Evolutionary conservation across 2,797 vertebrate species (phyloP).

Genomic region (Morus bassanus): DNA sequence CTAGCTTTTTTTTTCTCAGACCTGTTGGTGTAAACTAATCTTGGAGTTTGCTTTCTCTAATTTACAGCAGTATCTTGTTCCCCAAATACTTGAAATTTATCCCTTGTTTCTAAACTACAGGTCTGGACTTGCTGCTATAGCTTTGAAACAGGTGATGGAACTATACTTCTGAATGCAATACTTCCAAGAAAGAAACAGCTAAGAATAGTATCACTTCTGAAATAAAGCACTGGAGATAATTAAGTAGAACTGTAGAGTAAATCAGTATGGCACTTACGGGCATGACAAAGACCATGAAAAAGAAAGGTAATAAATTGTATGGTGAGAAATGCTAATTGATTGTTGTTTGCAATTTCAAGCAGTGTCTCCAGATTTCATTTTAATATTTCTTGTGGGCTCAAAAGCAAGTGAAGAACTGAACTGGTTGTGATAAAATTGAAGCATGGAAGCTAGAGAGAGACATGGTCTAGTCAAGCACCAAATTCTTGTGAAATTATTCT

Average conservation of each 20-base stretch:
- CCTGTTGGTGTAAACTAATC: neutral
- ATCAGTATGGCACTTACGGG: slow-evolving; percentile 31
- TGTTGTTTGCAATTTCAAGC: neutral
- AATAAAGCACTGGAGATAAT: slow-evolving; percentile 5
- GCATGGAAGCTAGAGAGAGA: neutral
- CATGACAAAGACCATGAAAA: neutral
- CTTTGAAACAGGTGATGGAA: neutral
- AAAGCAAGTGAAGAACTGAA: neutral
- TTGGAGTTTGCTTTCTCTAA: neutral
- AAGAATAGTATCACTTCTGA: neutral
- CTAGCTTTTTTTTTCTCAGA: neutral
- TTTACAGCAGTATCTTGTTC: neutral
- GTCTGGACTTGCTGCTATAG: neutral
- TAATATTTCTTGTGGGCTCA: neutral
- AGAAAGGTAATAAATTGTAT: slow-evolving; percentile 19
- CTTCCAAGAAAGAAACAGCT: neutral
- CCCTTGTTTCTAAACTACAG: neutral
- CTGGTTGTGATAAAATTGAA: neutral
- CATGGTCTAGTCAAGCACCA: neutral
- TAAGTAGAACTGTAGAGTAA: slow-evolving; percentile 2
- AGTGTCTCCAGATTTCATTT: slow-evolving; percentile 12
- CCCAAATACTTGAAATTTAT: neutral
- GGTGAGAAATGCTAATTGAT: neutral
- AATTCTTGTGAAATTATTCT: neutral
- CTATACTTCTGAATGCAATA: neutral